Base-by-base conservation (phyloP, 2,113 vertebrate genomes). In the Callospermophilus lateralis region DNA sequence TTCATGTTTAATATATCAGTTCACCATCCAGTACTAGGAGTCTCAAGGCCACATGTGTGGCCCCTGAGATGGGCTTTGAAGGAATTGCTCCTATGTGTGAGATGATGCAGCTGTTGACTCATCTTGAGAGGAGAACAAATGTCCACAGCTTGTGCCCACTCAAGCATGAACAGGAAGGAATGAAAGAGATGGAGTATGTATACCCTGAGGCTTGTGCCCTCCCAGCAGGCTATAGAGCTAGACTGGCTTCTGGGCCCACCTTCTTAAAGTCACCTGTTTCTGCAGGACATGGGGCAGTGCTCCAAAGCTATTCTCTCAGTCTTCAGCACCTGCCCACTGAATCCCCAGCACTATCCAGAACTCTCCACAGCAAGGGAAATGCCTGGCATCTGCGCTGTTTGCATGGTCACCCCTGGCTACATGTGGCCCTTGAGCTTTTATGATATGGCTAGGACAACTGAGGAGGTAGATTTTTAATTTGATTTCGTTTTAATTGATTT, bases 31-130 rank as follows among this genome's bases (percentile, higher is more conserved):
- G 45, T 48, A 0, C 65, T 20, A 26, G 55, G 53, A 51, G 3
- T 70, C 55, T 76, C 63, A 4, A 61, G 0, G 10, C 22, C 17
- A 7, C 10, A 3, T 26, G 22, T 0, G 0, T 0, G 10, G 13
- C 4, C 12, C 63, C 84, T 20, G 11, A 34, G 28, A 4, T 70
- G 42, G 42, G 39, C 22, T 8, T 15, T 30, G 12, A 24, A 39
- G 8, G 0, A 5, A 34, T 53, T 0, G 0, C 4, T 89, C 89
- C 9, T 51, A 55, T 26, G n/a, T 30, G n/a, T 45, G 8, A 74
- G 78, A 3, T 13, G 39, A 26, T 2, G 2, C 1, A 17, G 51
- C 19, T 79, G 26, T 65, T 39, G 22, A 63, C 8, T 61, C 22
- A 26, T 9, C 37, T 22, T 42, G 26, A 55, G 1, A 42, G 86